Evolutionary conservation across 2,888 invertebrate species (phyloP).

Genomic region (Cristatella mucedo): DNA sequence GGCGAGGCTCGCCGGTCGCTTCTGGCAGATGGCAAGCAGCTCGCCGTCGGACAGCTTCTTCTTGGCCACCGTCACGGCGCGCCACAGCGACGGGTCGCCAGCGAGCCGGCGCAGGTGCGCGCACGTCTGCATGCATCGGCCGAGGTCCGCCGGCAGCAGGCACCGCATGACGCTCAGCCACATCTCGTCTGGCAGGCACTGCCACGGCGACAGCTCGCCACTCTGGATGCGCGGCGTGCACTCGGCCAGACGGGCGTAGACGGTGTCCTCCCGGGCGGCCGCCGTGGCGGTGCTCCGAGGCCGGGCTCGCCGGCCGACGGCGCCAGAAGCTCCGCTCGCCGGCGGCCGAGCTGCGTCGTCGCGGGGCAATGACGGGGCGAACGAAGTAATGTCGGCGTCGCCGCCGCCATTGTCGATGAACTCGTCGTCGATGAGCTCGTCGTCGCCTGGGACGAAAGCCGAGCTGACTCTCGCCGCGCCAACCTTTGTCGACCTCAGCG

Average conservation of each 20-base stretch:
- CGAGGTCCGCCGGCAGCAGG: conserved; percentile 22
- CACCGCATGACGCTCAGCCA: conserved; percentile 24
- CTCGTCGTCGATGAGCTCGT: no score
- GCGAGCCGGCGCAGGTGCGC: conserved; percentile 26
- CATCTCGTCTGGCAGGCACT: conserved; percentile 34
- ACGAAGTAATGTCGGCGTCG: no score
- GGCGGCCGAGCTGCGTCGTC: no score
- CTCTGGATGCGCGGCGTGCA: conserved; percentile 21
- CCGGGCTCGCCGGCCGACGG: no score
- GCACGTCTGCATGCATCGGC: conserved; percentile 20
- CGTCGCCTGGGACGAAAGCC: no score
- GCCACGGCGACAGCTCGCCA: conserved; percentile 27
- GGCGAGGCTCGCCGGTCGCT: neutral
- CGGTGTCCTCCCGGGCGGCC: no score
- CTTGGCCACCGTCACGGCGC: neutral
- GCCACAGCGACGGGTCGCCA: conserved; percentile 27
- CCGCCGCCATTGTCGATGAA: no score
- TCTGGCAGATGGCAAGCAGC: neutral
- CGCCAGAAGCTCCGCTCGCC: no score
- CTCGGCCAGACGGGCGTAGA: neutral
- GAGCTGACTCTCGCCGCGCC: no score
- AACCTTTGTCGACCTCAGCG: no score
- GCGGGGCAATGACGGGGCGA: no score
- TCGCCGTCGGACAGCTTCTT: conserved; percentile 8
- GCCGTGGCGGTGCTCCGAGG: no score